Evolutionary conservation across 64 coral and sea anemone species (phyloP), one percentile per base, ranked within the genome.

Genomic region (Porites australiensis): DNA sequence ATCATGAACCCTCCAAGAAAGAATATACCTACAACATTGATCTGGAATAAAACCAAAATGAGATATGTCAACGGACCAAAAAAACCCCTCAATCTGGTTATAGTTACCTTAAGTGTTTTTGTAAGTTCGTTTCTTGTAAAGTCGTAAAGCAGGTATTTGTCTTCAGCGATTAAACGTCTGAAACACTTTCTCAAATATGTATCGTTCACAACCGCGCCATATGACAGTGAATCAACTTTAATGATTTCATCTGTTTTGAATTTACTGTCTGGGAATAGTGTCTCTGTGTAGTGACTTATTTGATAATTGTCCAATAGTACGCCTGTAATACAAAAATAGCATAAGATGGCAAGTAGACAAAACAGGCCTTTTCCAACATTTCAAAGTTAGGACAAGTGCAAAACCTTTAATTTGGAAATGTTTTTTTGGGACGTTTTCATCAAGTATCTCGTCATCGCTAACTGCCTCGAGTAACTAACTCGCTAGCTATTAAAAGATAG

Each of bases 161-260:
- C 95, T 53, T 90, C 88, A 12, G 88, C 86, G 19, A 97, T 77
- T 18, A 97, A 69, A 66, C 68, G 79, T 3, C 68, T 87, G 55
- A 97, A 74, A 16, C 95, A 97, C 69, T 77, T 62, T 13, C 52
- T 75, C 3, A 97, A 58, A 12, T 22, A 43, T 7, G 80, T 79
- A 44, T 97, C 66, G 51, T 97, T 97, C 18, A 97, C 83, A 5
- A 97, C 82, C 11, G 88, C 88, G 22, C 95, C 92, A 45, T 97
- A 97, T 2, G 92, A 86, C n/a, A 97, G 72, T 19, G 64, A 68
- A 13, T 94, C 92, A 58, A 88, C 90, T 43, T 85, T 94, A 50
- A 94, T 2, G 20, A 97, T 68, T 58, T 79, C 59, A 64, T 97
- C 88, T 12, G 74, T 88, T 68, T 94, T 94, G 57, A 91, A 97